phyloP scores from a whole-genome alignment of 2,797 vertebrate species.

The Morelia viridis region DNA sequence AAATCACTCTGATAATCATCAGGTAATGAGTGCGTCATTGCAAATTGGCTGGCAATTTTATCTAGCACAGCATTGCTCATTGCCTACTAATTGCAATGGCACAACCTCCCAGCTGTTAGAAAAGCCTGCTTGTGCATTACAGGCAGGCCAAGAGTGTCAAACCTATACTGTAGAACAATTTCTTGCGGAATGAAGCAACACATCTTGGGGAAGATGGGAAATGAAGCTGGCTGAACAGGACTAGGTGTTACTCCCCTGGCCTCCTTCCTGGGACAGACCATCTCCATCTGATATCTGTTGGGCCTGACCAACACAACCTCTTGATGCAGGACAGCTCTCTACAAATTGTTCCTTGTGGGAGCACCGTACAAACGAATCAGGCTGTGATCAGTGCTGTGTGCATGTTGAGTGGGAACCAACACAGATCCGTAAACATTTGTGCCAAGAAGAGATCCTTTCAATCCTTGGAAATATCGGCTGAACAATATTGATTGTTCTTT shows the following conservation, averaged over 20 bases:
- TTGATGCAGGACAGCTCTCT: no score
- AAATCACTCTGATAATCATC: neutral
- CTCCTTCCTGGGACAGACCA: neutral
- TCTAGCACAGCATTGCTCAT: neutral
- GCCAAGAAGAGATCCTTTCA: no score
- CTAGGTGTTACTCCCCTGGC: neutral
- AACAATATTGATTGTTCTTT: no score
- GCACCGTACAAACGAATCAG: no score
- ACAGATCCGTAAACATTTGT: no score
- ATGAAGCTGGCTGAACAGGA: neutral
- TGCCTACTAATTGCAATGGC: neutral
- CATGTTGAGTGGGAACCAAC: no score
- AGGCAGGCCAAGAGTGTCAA: neutral
- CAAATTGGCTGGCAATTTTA: neutral
- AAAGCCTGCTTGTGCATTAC: neutral
- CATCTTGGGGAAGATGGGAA: neutral
- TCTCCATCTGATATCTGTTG: neutral
- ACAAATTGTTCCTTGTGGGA: no score
- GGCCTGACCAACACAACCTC: no score
- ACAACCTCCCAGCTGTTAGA: neutral
- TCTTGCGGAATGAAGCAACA: neutral
- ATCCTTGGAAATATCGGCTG: no score
- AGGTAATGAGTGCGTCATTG: accelerated
- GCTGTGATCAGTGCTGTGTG: no score
- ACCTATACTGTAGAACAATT: neutral